These are phyloP conservation scores for Clivina fossor DNA, from an alignment of 2,888 invertebrate genomes.

Conservation along the genomic window DNA sequence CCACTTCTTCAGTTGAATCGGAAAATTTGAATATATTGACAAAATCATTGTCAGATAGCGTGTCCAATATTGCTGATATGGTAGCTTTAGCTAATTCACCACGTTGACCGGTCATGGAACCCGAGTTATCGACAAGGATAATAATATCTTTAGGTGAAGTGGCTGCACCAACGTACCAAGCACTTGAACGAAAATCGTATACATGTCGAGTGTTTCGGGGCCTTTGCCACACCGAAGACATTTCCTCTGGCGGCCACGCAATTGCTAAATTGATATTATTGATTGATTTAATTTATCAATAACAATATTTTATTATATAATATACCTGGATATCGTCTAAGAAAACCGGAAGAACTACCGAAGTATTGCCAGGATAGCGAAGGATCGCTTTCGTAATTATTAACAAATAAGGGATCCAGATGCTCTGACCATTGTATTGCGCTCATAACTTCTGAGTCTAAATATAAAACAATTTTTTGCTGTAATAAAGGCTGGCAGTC, in stretches of 20 bases:
- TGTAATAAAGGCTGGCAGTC: too few relatives aligned
- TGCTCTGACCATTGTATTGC: conserved; percentile 95
- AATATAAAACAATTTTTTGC: too few relatives aligned
- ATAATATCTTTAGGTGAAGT: conserved; percentile 97
- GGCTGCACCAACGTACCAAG: conserved; percentile 97
- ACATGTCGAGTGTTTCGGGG: conserved; percentile 79
- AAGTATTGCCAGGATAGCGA: conserved; percentile 98
- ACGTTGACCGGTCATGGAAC: conserved; percentile 82
- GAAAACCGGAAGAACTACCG: conserved; percentile 93
- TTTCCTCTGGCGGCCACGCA: conserved; percentile 80
- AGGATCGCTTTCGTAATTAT: conserved; percentile 88
- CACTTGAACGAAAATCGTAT: conserved; percentile 91
- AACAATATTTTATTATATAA: neutral
- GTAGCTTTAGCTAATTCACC: conserved; percentile 87
- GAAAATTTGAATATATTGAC: conserved; percentile 93
- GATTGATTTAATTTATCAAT: too few relatives aligned
- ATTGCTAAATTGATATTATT: conserved; percentile 59
- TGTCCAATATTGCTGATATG: conserved; percentile 86
- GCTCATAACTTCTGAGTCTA: conserved; percentile 80
- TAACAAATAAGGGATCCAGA: conserved; percentile 84
- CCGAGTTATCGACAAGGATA: conserved; percentile 89
- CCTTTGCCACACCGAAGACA: conserved; percentile 58
- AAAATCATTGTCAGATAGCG: conserved; percentile 94
- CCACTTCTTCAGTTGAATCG: conserved; percentile 78
- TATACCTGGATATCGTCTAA: conserved; percentile 92